A percentile compares a stretch with the other conserved stretches of the same genome.
Conservation (phyloP, 1,140 invertebrate genomes). For the Drosophila pallidifrons region DNA sequence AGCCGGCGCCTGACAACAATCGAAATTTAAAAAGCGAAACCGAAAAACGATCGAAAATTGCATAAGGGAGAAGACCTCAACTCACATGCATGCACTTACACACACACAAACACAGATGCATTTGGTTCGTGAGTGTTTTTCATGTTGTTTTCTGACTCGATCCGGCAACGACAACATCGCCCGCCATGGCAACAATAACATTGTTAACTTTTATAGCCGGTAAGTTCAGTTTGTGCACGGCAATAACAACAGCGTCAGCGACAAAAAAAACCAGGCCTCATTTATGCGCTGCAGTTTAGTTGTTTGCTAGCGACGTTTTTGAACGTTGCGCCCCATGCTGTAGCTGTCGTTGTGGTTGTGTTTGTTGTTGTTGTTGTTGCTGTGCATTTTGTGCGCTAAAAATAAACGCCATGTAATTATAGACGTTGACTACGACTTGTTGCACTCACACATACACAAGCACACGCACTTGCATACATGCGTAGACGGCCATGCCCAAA, state of each 20-base stretch:
- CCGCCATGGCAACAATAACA: slow-evolving; percentile 21
- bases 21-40: slow-evolving; percentile 29
- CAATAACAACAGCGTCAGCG: slow-evolving; percentile 37
- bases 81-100: slow-evolving; percentile 11
- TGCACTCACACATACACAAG: slow-evolving; percentile 60
- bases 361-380: slow-evolving; percentile 32
- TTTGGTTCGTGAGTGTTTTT: neutral
- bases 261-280: slow-evolving; percentile 63
- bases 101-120: neutral
- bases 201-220: slow-evolving; percentile 31
- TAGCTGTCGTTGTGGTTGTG: slow-evolving; percentile 25
- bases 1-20: slow-evolving; percentile 21
- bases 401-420: slow-evolving; percentile 79
- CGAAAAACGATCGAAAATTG: slow-evolving; percentile 53
- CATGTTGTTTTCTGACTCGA: slow-evolving; percentile 45
- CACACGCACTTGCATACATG: neutral
- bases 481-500: slow-evolving; percentile 51
- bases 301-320: slow-evolving; percentile 39
- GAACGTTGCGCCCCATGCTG: slow-evolving; percentile 30
- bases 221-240: slow-evolving; percentile 52
- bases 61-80: slow-evolving; percentile 54
- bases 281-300: slow-evolving; percentile 55
- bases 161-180: slow-evolving; percentile 39
- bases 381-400: slow-evolving; percentile 60
- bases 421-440: slow-evolving; percentile 68